Percentiles rank a stretch among this genome's conserved stretches.
These are phyloP conservation scores for Suncus etruscus DNA, from an alignment of 2,113 vertebrate genomes.

Conservation along the genomic window DNA sequence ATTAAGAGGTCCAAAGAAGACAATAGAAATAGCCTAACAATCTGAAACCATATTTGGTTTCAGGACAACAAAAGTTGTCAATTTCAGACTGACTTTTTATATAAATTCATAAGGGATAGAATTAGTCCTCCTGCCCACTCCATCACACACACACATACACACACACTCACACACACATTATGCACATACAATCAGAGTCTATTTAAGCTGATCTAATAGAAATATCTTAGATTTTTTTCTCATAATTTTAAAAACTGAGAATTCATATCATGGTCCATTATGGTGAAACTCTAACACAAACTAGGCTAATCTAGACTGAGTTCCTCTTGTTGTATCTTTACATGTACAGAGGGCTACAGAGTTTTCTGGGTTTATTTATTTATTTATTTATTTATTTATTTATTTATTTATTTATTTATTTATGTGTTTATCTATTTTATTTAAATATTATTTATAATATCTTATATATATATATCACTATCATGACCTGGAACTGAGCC, in stretches of 20 bases:
- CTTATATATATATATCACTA: no score
- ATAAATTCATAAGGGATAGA: neutral
- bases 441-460: no score
- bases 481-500: no score
- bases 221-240: neutral
- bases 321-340: neutral
- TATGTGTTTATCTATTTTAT: no score
- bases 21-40: slow-evolving; percentile 26
- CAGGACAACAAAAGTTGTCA: slow-evolving; percentile 4
- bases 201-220: neutral
- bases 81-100: slow-evolving; percentile 25
- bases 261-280: neutral
- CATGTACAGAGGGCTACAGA: neutral
- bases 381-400: no score
- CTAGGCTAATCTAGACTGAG: neutral
- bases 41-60: neutral
- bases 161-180: no score
- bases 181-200: no score
- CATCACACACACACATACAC: neutral
- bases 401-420: no score
- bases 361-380: neutral
- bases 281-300: neutral
- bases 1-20: slow-evolving; percentile 51
- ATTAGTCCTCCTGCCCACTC: neutral
- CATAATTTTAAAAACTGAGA: neutral